These are phyloP conservation scores for Pyrrhia umbra DNA, from an alignment of 2,888 invertebrate genomes.

Conservation along the genomic window DNA sequence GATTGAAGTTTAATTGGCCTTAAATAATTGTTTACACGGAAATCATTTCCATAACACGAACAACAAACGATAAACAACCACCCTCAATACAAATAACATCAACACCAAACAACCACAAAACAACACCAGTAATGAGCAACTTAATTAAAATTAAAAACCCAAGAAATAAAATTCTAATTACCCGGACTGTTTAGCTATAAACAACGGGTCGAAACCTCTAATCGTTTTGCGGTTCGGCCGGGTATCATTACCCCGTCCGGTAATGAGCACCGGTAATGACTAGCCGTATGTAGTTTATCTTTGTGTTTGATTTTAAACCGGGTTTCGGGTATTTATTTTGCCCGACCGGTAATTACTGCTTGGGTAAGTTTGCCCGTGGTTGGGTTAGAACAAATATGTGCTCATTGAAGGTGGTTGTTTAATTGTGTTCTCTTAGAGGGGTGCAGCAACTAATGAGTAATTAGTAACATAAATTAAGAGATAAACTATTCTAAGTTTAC, in stretches of 20 bases:
- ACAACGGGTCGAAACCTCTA: slow-evolving; percentile 63
- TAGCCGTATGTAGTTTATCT: slow-evolving; percentile 54
- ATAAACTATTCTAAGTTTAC: background rate
- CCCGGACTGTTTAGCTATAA: slow-evolving; percentile 52
- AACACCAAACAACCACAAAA: background rate
- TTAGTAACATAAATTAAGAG: slow-evolving; percentile 37
- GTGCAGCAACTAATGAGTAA: slow-evolving; percentile 31
- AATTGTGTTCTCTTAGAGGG: slow-evolving; percentile 33
- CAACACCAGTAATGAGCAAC: slow-evolving; percentile 21
- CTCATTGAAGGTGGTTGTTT: slow-evolving; percentile 38
- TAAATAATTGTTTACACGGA: too few species aligned
- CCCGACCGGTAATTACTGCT: slow-evolving; percentile 52
- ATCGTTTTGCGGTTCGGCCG: slow-evolving; percentile 57
- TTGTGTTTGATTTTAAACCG: slow-evolving; percentile 64
- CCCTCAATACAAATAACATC: too few species aligned
- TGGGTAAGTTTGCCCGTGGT: slow-evolving; percentile 23
- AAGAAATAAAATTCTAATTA: slow-evolving; percentile 60
- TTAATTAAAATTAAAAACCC: slow-evolving; percentile 54
- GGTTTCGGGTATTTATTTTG: slow-evolving; percentile 56
- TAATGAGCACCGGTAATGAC: slow-evolving; percentile 65
- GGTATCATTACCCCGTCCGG: slow-evolving; percentile 61
- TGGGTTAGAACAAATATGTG: slow-evolving; percentile 33
- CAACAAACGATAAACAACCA: too few species aligned
- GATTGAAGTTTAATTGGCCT: too few species aligned
- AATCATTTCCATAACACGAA: too few species aligned